Evolutionary conservation across 2,888 invertebrate species (phyloP).

Genomic region (Pandemis corylana): DNA sequence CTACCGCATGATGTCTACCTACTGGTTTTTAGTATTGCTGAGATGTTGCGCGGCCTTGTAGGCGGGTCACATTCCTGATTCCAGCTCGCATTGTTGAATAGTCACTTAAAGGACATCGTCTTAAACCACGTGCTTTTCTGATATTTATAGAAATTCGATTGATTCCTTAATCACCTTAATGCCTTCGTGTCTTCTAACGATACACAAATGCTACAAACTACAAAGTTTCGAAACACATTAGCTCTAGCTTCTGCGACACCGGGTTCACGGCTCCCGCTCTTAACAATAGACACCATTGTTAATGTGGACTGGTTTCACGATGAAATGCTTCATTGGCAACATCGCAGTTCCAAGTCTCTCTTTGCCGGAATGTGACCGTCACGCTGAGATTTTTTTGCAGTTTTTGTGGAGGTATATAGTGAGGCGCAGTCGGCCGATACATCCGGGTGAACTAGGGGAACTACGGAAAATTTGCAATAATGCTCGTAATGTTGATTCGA

Average conservation of each 20-base stretch:
- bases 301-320: conserved; percentile 63
- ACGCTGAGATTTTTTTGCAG: conserved; percentile 49
- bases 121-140: conserved; percentile 19
- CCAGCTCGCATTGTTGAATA: conserved; percentile 75
- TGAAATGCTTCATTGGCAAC: conserved; percentile 66
- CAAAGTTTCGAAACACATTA: conserved; percentile 29
- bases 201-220: neutral
- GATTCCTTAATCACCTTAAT: neutral
- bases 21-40: conserved; percentile 8
- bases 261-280: conserved; percentile 43
- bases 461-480: conserved; percentile 35
- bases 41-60: conserved; percentile 76
- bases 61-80: conserved; percentile 81
- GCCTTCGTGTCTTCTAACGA: neutral
- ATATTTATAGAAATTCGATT: conserved; percentile 19
- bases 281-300: conserved; percentile 70
- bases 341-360: conserved; percentile 56
- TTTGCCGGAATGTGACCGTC: conserved; percentile 59
- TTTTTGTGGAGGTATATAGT: conserved; percentile 49
- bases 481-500: conserved; percentile 38
- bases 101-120: conserved; percentile 32
- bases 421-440: conserved; percentile 56
- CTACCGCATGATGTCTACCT: conserved; percentile 38
- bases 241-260: conserved; percentile 25
- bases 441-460: conserved; percentile 55